Evolutionary conservation across 2,113 vertebrate species (phyloP), one percentile per base, ranked within the genome.

Genomic region (Pedetes capensis): DNA sequence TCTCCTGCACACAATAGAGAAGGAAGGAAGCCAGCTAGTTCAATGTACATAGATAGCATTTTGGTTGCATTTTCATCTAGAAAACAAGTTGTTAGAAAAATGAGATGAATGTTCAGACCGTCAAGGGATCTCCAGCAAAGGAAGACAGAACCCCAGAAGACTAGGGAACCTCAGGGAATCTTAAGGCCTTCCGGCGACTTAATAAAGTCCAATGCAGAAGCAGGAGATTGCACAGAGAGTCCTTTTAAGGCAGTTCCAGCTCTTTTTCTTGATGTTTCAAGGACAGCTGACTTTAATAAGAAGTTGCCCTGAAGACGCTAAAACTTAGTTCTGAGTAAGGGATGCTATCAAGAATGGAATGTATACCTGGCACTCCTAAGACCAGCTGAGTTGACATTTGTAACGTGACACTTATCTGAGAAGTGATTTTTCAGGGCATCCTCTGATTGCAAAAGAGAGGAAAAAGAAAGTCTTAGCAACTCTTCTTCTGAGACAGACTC

Each of bases 61-160:
- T 44, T 47, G 25, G 47, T 16, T 80, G 69, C 49, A 57, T 27
- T 91, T 68, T 75, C 29, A 84, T n/a, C 63, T 84, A 13, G 39
- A 94, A 92, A 93, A 69, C 51, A 84, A 88, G 47, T 59, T 68
- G 20, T 34, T 37, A 75, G 5, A 49, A 69, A 80, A 96, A 75
- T 74, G n/a, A 78, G 8, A 82, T 47, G 8, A 59, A 63, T 2
- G 32, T 44, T 44, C 64, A 61, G 39, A 69, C 17, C 39, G 72
- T 68, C 17, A 78, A n/a, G 13, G 7, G 13, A 7, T 66, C 42
- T 68, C n/a, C 78, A 34, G 6, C 42, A 42, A 61, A 27, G 25
- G 27, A 61, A 91, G 17, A 29, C 32, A 92, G 55, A 42, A 64
- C 61, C 20, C 34, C 29, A 6, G 49, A 74, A 85, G 16, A 85